These are phyloP conservation scores for Osmoderma eremita DNA, from an alignment of 2,888 invertebrate genomes.

Conservation along the genomic window DNA sequence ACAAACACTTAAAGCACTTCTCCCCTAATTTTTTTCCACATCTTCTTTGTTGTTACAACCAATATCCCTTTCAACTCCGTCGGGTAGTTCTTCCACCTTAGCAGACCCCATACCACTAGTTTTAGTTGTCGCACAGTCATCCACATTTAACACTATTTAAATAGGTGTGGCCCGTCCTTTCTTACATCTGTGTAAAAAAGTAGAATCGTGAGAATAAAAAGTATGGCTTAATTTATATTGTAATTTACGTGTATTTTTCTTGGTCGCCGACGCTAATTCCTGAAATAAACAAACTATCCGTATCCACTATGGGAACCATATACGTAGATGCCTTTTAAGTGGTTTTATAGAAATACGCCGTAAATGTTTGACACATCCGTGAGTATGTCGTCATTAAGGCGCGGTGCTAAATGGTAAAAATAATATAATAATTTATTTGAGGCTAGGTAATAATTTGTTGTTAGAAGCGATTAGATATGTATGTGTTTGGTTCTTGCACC, in stretches of 20 bases:
- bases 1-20: too few relatives aligned
- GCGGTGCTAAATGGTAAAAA: conserved; percentile 31
- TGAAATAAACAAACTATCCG: conserved; percentile 23
- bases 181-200: conserved; percentile 6
- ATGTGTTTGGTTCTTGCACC: background rate
- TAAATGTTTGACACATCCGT: conserved; percentile 32
- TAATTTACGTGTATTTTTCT: conserved; percentile 36
- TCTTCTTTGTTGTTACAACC: too few relatives aligned
- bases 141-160: conserved; percentile 33
- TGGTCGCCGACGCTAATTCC: conserved; percentile 21
- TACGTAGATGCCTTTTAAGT: conserved; percentile 30
- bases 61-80: too few relatives aligned
- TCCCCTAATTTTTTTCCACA: too few relatives aligned
- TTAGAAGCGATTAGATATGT: background rate
- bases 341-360: conserved; percentile 31
- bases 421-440: conserved; percentile 33
- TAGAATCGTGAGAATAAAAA: conserved; percentile 36
- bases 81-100: too few relatives aligned
- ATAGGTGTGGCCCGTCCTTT: conserved; percentile 30
- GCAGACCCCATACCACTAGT: too few relatives aligned
- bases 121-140: background rate
- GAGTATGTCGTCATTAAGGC: conserved; percentile 23
- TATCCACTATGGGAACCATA: conserved; percentile 19
- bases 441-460: conserved; percentile 23
- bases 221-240: conserved; percentile 34